A percentile compares a stretch with the other conserved stretches of the same genome.
phyloP scores from a whole-genome alignment of 2,113 vertebrate species.

The Clarias gariepinus region DNA sequence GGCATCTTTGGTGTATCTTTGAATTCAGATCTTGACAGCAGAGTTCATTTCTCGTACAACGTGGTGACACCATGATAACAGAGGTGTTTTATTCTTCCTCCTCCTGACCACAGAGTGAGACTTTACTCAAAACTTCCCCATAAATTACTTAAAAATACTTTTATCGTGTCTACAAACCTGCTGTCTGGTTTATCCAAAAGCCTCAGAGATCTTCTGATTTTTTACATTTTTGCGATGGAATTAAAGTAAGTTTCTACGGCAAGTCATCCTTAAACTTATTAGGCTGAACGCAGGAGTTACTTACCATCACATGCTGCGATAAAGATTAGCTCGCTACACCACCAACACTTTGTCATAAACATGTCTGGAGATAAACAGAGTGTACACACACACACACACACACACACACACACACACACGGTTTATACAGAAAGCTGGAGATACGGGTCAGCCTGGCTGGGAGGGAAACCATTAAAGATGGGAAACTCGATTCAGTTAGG shows the following conservation, averaged over 20 bases:
- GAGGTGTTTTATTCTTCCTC: neutral
- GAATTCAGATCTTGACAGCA: neutral
- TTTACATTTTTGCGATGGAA: too few species aligned
- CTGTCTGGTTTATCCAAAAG: neutral
- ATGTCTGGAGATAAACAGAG: neutral
- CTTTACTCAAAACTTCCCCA: neutral
- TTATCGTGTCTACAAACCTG: neutral
- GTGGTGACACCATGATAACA: neutral
- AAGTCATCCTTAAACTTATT: too few species aligned
- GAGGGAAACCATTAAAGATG: too few species aligned
- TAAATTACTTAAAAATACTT: neutral
- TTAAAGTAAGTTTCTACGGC: too few species aligned
- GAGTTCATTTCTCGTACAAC: neutral
- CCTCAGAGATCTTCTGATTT: too few species aligned
- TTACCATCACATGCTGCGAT: too few species aligned
- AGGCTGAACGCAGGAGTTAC: too few species aligned
- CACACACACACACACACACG: too few species aligned
- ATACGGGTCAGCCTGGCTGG: too few species aligned
- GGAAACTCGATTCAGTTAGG: too few species aligned
- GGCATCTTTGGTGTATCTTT: slow-evolving; percentile 12
- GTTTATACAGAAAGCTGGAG: too few species aligned
- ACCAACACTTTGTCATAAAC: neutral
- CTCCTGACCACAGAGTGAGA: neutral
- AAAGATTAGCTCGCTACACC: neutral
- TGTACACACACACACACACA: too few species aligned